Evolutionary conservation across 2,797 vertebrate species (phyloP).

Genomic region (Crocodylus rhombifer): DNA sequence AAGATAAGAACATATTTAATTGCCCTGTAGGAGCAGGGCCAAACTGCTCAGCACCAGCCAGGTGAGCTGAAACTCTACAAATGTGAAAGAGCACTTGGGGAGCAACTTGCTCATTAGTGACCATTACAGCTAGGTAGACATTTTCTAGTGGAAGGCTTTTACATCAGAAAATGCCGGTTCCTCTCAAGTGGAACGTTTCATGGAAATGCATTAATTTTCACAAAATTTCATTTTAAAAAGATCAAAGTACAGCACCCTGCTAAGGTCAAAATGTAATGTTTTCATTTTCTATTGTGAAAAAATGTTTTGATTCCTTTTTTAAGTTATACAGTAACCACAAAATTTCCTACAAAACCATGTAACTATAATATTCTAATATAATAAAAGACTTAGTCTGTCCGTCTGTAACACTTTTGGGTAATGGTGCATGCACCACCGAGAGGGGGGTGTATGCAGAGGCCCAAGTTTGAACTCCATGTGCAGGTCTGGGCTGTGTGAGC

Average conservation of each 20-base stretch:
- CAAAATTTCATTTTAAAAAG: slow-evolving; percentile 14
- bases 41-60: slow-evolving; percentile 26
- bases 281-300: neutral
- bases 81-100: slow-evolving; percentile 35
- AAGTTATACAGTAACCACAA: no score
- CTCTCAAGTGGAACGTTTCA: neutral
- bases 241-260: neutral
- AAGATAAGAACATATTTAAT: slow-evolving; percentile 40
- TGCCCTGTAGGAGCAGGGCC: slow-evolving; percentile 4
- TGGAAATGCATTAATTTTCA: slow-evolving; percentile 9
- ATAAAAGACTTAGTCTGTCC: no score
- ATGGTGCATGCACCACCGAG: no score
- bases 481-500: no score
- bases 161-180: slow-evolving; percentile 20
- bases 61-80: slow-evolving; percentile 18
- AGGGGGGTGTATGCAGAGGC: no score
- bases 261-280: neutral
- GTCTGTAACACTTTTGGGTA: no score
- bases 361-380: no score
- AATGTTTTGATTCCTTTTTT: neutral
- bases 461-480: no score
- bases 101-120: slow-evolving; percentile 6
- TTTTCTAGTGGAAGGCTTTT: slow-evolving; percentile 39
- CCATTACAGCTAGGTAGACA: slow-evolving; percentile 1
- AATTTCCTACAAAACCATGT: no score